Percentiles rank a stretch among this genome's conserved stretches.
Evolutionary conservation across 2,113 vertebrate genomes (phyloP).

Genomic region (Tupaia tana): DNA sequence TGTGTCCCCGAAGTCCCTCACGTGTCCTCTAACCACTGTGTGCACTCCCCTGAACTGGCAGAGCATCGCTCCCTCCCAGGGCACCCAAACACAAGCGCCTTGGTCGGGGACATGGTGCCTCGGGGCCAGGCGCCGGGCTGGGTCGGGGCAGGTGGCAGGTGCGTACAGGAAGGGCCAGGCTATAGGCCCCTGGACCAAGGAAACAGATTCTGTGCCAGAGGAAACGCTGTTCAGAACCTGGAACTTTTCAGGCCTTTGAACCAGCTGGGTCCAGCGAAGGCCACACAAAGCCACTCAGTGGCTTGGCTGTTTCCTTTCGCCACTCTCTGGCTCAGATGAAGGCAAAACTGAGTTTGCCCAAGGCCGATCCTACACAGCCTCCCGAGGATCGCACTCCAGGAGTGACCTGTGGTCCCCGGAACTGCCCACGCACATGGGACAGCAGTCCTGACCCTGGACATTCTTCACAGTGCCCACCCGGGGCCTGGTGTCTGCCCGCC

Average conservation of each 20-base stretch:
- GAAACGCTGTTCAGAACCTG: not conserved
- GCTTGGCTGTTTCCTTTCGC: rapidly evolving
- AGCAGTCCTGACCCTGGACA: not conserved
- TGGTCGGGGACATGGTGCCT: too few species aligned
- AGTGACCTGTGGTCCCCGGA: not conserved
- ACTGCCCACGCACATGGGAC: not conserved
- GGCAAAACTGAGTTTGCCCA: not conserved
- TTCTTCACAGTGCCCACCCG: not conserved
- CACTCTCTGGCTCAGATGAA: not conserved
- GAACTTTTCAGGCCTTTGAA: not conserved
- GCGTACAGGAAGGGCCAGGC: too few species aligned
- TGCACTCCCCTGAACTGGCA: not conserved
- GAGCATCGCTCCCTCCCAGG: not conserved
- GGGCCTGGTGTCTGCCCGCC: too few species aligned
- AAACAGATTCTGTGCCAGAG: not conserved
- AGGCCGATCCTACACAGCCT: not conserved
- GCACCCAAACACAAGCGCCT: too few species aligned
- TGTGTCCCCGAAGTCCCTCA: not conserved
- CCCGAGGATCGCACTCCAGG: not conserved
- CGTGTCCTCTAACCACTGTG: too few species aligned
- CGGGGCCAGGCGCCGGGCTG: not conserved
- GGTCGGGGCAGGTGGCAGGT: not conserved
- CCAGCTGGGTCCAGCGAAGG: not conserved
- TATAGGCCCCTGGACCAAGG: too few species aligned
- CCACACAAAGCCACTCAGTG: not conserved